Evolutionary conservation across 1,140 invertebrate species (phyloP), one percentile per base, ranked within the genome.

Genomic region (Vanessa tameamea): DNA sequence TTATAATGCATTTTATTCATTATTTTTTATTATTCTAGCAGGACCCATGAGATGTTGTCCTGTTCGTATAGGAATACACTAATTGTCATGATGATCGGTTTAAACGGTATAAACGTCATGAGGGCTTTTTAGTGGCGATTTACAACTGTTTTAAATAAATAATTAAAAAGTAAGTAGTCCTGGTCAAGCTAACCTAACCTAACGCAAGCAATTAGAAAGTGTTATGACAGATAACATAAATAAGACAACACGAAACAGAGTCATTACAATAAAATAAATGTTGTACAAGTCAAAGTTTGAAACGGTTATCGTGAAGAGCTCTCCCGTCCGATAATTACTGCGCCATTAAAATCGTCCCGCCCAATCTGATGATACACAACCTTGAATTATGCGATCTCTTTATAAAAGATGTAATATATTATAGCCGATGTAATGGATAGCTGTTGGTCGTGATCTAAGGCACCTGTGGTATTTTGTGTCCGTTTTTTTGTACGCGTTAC

Each of bases 341-440:
- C n/a, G 37, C 65, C 72, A 73, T 69, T 73, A 68, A 64, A 69
- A 75, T 37, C 57, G 55, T 14, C 11, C 72, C 72, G 72, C 72
- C 72, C 72, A 67, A 64, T 64, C 53, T 53, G 53, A 47, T 43
- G 15, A 73, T 64, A 75, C 55, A 75, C 55, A 74, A 75, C 70
- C 67, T 63, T 77, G 48, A 73, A 71, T 78, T 73, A 80, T 73
- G 77, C 76, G 77, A 79, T 80, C 81, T 74, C 57, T 75, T 55
- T 76, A 47, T 73, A 70, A 78, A 26, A 80, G 59, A 43, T 68
- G 59, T 68, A 74, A 53, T 69, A 53, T 53, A n/a, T 53, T 53
- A 53, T 16, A 53, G 65, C 20, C 31, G 65, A 53, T 26, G 47
- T 73, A 59, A 73, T 73, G 67, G 66, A 73, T 73, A 63, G 72